Evolutionary conservation across 2,888 invertebrate species (phyloP).

Genomic region (Amphipoea oculea): DNA sequence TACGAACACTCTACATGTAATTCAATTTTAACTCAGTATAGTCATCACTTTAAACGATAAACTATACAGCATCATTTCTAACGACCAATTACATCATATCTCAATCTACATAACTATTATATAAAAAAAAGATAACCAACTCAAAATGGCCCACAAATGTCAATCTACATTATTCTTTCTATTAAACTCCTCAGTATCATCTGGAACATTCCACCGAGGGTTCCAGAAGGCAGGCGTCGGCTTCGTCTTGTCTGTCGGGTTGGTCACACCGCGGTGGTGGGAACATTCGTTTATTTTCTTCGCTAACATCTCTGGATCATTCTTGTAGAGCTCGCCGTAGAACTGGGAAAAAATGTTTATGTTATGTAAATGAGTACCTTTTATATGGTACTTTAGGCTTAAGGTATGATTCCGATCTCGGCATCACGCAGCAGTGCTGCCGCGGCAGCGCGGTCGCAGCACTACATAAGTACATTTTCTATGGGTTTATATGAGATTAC

Average conservation of each 20-base stretch:
- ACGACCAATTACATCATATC: neutral
- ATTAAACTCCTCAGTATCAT: slow-evolving; percentile 86
- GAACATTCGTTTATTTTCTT: slow-evolving; percentile 85
- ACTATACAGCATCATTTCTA: neutral
- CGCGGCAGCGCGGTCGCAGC: too few relatives aligned
- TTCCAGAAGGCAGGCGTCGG: slow-evolving; percentile 87
- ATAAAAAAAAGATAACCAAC: too few relatives aligned
- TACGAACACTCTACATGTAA: neutral
- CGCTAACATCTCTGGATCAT: slow-evolving; percentile 81
- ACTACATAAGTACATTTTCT: too few relatives aligned
- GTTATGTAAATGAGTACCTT: neutral
- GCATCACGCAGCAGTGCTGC: too few relatives aligned
- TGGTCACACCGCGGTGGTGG: slow-evolving; percentile 81
- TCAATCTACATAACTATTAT: neutral
- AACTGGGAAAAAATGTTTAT: slow-evolving; percentile 74
- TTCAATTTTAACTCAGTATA: neutral
- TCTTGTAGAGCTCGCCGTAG: slow-evolving; percentile 82
- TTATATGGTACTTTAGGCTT: neutral
- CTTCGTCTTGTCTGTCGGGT: slow-evolving; percentile 79
- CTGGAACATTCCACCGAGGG: slow-evolving; percentile 85
- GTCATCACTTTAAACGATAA: neutral
- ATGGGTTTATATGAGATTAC: too few relatives aligned
- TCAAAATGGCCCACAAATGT: slow-evolving; percentile 26
- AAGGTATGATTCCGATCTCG: too few relatives aligned
- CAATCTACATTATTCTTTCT: slow-evolving; percentile 79